phyloP scores from a whole-genome alignment of 2,888 invertebrate species.

The Tenthredo distinguenda region DNA sequence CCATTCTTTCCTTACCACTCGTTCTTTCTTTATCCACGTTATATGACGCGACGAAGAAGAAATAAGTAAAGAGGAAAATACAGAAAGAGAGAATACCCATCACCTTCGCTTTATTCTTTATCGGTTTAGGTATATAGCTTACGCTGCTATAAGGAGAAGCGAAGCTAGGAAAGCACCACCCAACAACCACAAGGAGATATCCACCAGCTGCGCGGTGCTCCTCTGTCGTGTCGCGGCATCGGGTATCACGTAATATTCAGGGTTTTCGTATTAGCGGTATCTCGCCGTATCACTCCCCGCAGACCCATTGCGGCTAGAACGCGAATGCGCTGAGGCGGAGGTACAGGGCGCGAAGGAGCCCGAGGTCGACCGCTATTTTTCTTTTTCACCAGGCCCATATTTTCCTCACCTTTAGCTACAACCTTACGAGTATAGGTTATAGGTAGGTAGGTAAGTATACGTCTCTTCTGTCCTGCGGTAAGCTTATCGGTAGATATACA shows the following conservation, averaged over 20 bases:
- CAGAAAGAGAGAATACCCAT: not conserved
- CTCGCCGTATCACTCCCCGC: slow-evolving; percentile 45
- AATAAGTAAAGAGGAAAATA: not conserved
- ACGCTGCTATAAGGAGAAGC: not conserved
- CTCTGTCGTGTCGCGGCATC: not conserved
- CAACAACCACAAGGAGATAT: not conserved
- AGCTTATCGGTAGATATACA: not conserved
- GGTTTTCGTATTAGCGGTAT: slow-evolving; percentile 46
- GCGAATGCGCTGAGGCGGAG: not conserved
- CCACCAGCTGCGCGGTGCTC: not conserved
- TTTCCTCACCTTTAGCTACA: slow-evolving; percentile 24
- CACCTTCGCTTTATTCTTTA: too few species aligned
- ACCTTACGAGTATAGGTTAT: too few species aligned
- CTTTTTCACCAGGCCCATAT: slow-evolving; percentile 22
- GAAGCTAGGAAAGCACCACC: not conserved
- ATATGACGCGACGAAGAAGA: not conserved
- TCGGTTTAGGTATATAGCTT: too few species aligned
- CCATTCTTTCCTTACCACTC: not conserved
- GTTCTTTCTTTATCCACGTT: not conserved
- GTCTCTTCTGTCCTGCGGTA: not conserved
- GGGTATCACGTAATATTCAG: slow-evolving; percentile 43
- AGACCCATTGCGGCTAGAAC: slow-evolving; percentile 33
- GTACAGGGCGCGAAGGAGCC: slow-evolving; percentile 5
- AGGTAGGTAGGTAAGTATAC: not conserved
- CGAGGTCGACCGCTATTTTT: slow-evolving; percentile 46